phyloP scores from a whole-genome alignment of 2,797 vertebrate genomes.

The Sebastes glaucus region DNA sequence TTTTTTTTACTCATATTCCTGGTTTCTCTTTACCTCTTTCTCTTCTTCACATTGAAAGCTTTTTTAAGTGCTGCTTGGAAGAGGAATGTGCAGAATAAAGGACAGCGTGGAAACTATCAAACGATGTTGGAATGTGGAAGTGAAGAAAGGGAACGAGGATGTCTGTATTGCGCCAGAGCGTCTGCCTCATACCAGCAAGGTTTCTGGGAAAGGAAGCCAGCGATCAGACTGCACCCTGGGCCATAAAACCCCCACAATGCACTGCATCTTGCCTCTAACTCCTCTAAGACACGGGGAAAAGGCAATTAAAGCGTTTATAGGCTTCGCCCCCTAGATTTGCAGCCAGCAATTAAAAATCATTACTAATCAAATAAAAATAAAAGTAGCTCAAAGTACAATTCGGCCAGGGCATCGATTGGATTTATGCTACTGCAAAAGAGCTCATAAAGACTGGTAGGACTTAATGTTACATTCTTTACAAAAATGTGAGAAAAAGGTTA shows the following conservation, averaged over 20 bases:
- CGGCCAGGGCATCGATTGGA: slow-evolving; percentile 61
- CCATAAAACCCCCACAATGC: slow-evolving; percentile 71
- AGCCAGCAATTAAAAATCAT: slow-evolving; percentile 84
- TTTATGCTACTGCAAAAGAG: slow-evolving; percentile 69
- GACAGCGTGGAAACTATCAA: slow-evolving; percentile 54
- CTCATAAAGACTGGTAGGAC: slow-evolving; percentile 63
- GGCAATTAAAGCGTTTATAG: slow-evolving; percentile 83
- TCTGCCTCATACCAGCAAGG: slow-evolving; percentile 63
- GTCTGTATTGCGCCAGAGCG: slow-evolving; percentile 62
- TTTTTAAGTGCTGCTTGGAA: slow-evolving; percentile 36
- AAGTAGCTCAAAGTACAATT: slow-evolving; percentile 75
- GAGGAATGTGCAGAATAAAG: slow-evolving; percentile 47
- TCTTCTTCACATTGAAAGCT: slow-evolving; percentile 14
- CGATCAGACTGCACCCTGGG: slow-evolving; percentile 63
- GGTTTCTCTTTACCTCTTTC: slow-evolving; percentile 6
- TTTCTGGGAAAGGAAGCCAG: slow-evolving; percentile 73
- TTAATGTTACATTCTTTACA: slow-evolving; percentile 65
- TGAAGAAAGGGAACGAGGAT: slow-evolving; percentile 53
- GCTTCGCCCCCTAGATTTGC: slow-evolving; percentile 76
- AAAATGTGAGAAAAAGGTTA: slow-evolving; percentile 67
- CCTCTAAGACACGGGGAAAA: slow-evolving; percentile 72
- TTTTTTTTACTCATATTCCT: not conserved
- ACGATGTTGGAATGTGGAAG: slow-evolving; percentile 55
- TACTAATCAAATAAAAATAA: slow-evolving; percentile 86
- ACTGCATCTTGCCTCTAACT: slow-evolving; percentile 70